Conservation (phyloP, 2,888 invertebrate species). For the Amphipoea oculea region DNA sequence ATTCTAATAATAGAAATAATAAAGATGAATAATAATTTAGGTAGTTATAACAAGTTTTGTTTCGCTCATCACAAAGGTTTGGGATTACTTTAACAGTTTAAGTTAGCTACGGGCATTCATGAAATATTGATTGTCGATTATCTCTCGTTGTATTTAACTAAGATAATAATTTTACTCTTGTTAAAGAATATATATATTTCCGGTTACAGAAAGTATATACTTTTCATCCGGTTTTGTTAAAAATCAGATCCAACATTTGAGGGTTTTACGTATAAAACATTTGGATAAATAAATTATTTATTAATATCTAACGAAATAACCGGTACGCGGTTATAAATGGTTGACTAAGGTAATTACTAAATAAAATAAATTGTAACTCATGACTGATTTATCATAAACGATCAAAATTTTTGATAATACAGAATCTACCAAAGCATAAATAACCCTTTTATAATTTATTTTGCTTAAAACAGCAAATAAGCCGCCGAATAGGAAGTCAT, state of each 20-base stretch:
- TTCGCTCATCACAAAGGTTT: constrained; percentile 48
- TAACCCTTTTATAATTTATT: constrained; percentile 28
- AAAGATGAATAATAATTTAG: constrained; percentile 35
- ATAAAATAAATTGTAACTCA: constrained; percentile 1
- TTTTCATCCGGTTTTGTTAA: not conserved
- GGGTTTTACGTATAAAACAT: not conserved
- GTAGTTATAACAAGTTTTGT: constrained; percentile 58
- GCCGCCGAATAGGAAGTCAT: constrained; percentile 27
- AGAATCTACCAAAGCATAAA: not conserved
- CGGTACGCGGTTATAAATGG: not conserved
- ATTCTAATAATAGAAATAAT: constrained; percentile 22
- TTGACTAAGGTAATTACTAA: not conserved
- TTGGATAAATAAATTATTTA: too few relatives aligned
- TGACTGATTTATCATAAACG: not conserved
- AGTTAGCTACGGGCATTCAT: constrained; percentile 45
- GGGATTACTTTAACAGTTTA: constrained; percentile 44
- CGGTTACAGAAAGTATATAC: too few relatives aligned
- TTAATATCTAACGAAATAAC: not conserved
- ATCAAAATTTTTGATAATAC: not conserved
- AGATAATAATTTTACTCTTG: constrained; percentile 3
- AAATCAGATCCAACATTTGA: not conserved
- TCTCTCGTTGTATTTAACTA: constrained; percentile 17
- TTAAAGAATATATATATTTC: not conserved
- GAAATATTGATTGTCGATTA: constrained; percentile 53
- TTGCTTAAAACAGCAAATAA: constrained; percentile 36